phyloP scores from a whole-genome alignment of 2,888 invertebrate species.

The Malthinus seriepunctatus region DNA sequence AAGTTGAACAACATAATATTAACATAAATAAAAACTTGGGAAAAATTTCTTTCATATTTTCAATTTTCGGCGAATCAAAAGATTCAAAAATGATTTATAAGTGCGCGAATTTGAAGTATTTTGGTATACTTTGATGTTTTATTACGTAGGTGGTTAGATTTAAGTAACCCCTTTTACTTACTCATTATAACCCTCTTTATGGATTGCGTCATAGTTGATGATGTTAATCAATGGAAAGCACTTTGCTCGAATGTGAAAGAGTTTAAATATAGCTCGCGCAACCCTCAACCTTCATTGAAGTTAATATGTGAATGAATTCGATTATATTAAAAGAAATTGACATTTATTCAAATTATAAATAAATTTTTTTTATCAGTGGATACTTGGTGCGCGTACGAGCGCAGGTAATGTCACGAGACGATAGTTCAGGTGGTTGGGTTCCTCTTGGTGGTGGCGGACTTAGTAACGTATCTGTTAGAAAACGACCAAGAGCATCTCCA shows the following conservation, averaged over 20 bases:
- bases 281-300: not conserved
- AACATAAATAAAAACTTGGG: no score
- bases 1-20: no score
- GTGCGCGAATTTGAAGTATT: no score
- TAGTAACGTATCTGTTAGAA: conserved; percentile 89
- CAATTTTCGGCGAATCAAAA: no score
- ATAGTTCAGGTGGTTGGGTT: conserved; percentile 95
- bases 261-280: conserved; percentile 15
- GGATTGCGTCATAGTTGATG: conserved; percentile 10
- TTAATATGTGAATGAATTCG: no score
- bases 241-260: conserved; percentile 10
- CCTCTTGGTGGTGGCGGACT: conserved; percentile 93
- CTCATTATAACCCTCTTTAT: not conserved
- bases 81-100: no score
- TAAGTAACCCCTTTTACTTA: not conserved
- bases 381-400: conserved; percentile 96
- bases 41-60: no score
- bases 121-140: no score
- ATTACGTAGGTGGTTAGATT: no score
- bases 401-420: conserved; percentile 99
- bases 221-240: conserved; percentile 17
- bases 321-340: no score
- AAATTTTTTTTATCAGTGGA: conserved; percentile 65
- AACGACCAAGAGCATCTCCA: conserved; percentile 61
- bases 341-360: not conserved